phyloP scores from a whole-genome alignment of 2,113 vertebrate species.

The Mus musculus region DNA sequence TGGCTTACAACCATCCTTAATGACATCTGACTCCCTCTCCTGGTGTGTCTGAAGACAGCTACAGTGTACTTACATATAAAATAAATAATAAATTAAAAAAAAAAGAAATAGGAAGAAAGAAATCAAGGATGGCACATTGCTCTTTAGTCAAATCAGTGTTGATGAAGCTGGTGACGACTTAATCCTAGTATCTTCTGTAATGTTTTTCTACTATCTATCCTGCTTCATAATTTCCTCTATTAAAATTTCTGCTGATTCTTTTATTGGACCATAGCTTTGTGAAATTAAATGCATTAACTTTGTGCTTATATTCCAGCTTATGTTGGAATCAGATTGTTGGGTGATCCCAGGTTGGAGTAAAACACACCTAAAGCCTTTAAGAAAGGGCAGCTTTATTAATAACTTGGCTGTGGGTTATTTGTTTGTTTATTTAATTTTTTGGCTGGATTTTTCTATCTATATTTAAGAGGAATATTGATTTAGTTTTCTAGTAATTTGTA shows the following conservation, averaged over 20 bases:
- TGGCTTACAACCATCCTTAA: too few species aligned
- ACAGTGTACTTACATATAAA: too few species aligned
- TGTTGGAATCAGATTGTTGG: conserved; percentile 1
- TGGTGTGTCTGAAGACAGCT: too few species aligned
- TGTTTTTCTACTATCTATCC: neutral
- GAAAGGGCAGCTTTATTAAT: conserved; percentile 37
- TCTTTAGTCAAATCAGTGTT: neutral
- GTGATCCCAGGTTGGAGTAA: conserved; percentile 44
- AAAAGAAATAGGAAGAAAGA: neutral
- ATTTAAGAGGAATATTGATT: neutral
- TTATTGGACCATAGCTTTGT: conserved; percentile 34
- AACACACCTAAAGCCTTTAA: conserved; percentile 40
- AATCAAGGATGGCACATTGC: neutral
- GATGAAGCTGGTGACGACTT: neutral
- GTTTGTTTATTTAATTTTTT: neutral
- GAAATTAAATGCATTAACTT: conserved; percentile 48
- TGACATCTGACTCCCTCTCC: too few species aligned
- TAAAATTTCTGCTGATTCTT: neutral
- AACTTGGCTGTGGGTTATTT: neutral
- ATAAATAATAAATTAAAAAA: neutral
- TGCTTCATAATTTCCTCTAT: conserved; percentile 35
- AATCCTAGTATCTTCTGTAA: neutral
- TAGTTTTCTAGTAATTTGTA: neutral
- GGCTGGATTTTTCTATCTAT: neutral
- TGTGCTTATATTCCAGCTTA: conserved; percentile 44